Conservation (phyloP, 2,888 invertebrate genomes). For the Pelosia muscerda region DNA sequence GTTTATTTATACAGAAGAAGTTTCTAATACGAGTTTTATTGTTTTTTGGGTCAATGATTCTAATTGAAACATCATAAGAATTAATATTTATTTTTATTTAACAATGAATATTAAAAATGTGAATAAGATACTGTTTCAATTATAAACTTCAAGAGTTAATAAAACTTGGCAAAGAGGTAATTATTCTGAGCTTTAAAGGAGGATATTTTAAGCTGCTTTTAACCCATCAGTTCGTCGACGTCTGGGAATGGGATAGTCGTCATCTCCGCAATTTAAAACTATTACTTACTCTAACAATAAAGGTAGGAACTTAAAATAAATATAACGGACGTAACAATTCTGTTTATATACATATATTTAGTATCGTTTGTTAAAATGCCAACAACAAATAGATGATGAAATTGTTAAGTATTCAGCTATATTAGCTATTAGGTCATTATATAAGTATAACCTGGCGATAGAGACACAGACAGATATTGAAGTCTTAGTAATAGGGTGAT, state of each 20-base stretch:
- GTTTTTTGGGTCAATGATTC: neutral
- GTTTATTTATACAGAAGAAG: constrained; percentile 6
- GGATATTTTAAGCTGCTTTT: neutral
- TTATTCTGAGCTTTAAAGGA: neutral
- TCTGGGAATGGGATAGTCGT: neutral
- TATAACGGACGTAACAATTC: too few species aligned
- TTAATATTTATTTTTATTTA: neutral
- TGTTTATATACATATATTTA: too few species aligned
- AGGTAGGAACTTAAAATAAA: too few species aligned
- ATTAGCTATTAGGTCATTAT: too few species aligned
- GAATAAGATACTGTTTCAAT: neutral
- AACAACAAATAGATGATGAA: too few species aligned
- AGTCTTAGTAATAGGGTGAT: too few species aligned
- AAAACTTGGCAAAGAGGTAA: neutral
- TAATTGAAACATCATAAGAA: neutral
- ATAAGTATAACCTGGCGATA: neutral
- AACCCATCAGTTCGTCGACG: neutral
- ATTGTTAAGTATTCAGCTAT: too few species aligned
- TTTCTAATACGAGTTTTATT: neutral
- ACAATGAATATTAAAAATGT: neutral
- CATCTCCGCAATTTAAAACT: neutral
- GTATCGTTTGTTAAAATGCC: too few species aligned
- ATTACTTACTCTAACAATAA: too few species aligned
- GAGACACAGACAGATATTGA: neutral
- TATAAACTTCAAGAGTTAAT: neutral